phyloP scores from a whole-genome alignment of 2,888 invertebrate genomes.

The Machimus atricapillus region DNA sequence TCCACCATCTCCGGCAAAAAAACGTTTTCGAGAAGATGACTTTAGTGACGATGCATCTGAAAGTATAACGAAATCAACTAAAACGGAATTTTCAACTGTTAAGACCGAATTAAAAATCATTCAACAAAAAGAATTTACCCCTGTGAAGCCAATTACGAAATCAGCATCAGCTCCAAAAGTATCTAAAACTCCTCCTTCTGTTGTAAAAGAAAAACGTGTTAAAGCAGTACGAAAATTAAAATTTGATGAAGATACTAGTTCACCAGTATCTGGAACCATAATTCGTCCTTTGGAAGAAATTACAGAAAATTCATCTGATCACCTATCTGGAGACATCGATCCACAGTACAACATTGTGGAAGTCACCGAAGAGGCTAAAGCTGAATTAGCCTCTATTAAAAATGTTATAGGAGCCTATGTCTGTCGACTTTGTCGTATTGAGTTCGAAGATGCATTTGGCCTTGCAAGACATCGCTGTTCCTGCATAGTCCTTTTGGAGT shows the following conservation, averaged over 20 bases:
- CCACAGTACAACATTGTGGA: slow-evolving; percentile 95
- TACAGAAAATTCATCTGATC: slow-evolving; percentile 78
- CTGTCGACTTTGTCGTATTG: slow-evolving; percentile 89
- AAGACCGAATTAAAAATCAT: slow-evolving; percentile 50
- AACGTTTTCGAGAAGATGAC: slow-evolving; percentile 53
- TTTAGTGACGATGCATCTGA: slow-evolving; percentile 21
- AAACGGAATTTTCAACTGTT: slow-evolving; percentile 49
- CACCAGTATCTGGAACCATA: slow-evolving; percentile 94
- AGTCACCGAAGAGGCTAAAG: slow-evolving; percentile 93
- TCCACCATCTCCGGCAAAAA: slow-evolving; percentile 75
- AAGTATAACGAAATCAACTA: slow-evolving; percentile 51
- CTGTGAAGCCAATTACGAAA: slow-evolving; percentile 55
- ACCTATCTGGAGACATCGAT: slow-evolving; percentile 85
- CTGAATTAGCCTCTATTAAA: slow-evolving; percentile 92
- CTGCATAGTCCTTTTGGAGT: slow-evolving; percentile 95
- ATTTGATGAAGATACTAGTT: slow-evolving; percentile 91
- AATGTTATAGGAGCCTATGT: slow-evolving; percentile 96
- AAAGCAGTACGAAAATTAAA: slow-evolving; percentile 78
- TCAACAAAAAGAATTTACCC: slow-evolving; percentile 53
- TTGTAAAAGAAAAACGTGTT: slow-evolving; percentile 58
- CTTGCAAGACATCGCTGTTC: slow-evolving; percentile 97
- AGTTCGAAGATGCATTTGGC: slow-evolving; percentile 95
- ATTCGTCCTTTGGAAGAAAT: slow-evolving; percentile 82
- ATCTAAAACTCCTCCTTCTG: slow-evolving; percentile 52
- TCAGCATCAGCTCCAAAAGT: slow-evolving; percentile 56